Evolutionary conservation across 2,113 vertebrate species (phyloP), one percentile per base, ranked within the genome.

Genomic region (Colistium nudipinnis): DNA sequence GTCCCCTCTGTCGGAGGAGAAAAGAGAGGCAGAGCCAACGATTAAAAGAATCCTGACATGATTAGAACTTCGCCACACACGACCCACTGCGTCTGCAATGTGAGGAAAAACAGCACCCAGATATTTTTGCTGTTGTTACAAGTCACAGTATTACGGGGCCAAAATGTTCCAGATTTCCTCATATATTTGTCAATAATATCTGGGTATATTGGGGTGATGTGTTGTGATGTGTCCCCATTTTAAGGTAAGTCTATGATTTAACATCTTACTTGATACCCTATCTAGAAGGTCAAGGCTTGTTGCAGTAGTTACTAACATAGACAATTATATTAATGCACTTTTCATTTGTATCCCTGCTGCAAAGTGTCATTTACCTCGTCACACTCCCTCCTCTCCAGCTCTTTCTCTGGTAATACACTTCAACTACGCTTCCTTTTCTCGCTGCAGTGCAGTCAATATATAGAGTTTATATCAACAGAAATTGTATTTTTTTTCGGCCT

Each of bases 251-350:
- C 28, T 70, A 17, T 22, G 49, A 30, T 19, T 36, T 51, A 24
- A 35, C 66, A 53, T 35, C 5, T 17, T 24, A 28, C 57, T 33
- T 24, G 69, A 52, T 33, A 7, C 35, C 10, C 47, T 56, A 44
- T 38, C 5, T 49, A 57, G 60, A 39, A 52, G 24, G 52, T 20
- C 59, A 30, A 64, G 10, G 41, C 47, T 68, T 55, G 52, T 65
- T 44, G 25, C 44, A 33, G 63, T 76, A 63, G 78, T 73, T 85
- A 66, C 74, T 78, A 53, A 73, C 64, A 55, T 84, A 77, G 70
- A 64, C 74, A 82, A 47, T 79, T 71, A 78, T 71, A 74, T 41
- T 52, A 51, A 80, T 56, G 62, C 81, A 74, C 76, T 74, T 83
- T 85, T 59, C 38, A 73, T 55, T 20, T 44, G 13, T 35, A 51